Evolutionary conservation across 1,140 invertebrate genomes (phyloP), one percentile per base, ranked within the genome.

Genomic region (Drosophila parabipectinata): DNA sequence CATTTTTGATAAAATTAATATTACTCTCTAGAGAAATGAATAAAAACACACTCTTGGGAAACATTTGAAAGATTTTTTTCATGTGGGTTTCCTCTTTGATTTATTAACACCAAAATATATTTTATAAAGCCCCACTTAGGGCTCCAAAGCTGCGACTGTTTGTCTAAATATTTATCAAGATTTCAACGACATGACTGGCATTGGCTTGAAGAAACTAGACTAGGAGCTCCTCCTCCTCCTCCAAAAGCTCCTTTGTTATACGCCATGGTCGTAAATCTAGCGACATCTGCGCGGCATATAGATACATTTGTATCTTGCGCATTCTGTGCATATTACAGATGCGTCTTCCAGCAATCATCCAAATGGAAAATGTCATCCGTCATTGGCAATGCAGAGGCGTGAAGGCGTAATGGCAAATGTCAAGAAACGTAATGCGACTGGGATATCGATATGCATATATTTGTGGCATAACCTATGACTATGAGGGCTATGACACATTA

Each of bases 101-200:
- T 72, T 45, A 61, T 80, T 71, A 54, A 72, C 39, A 32, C 21
- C 9, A 62, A 56, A 7, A 34, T 30, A 66, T 58, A 66, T 61
- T 56, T 75, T 68, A 64, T 50, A 51, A 52, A 7, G 9, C 10
- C 14, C 14, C 24, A 4, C 34, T 39, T 28, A 12, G 3, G 21
- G 1, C 39, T 30, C 21, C 32, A 34, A 34, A 56, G 32, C 62
- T 47, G 39, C 30, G 24, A 39, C 24, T 69, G 67, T 69, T 69
- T 69, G 63, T 69, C 67, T 57, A 57, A 4, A 57, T 69, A 69
- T 57, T 69, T 69, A 69, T 69, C 67, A 69, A 50, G 63, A 69
- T 69, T 69, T 56, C 12, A 10, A 18, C 18, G 28, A 55, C 50
- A 30, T 45, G 37, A 24, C 47, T 52, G 62, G n/a, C 61, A 54